A percentile compares a stretch with the other conserved stretches of the same genome.
These are phyloP conservation scores for Hylia prasina DNA, from an alignment of 2,113 vertebrate species.

Conservation along the genomic window DNA sequence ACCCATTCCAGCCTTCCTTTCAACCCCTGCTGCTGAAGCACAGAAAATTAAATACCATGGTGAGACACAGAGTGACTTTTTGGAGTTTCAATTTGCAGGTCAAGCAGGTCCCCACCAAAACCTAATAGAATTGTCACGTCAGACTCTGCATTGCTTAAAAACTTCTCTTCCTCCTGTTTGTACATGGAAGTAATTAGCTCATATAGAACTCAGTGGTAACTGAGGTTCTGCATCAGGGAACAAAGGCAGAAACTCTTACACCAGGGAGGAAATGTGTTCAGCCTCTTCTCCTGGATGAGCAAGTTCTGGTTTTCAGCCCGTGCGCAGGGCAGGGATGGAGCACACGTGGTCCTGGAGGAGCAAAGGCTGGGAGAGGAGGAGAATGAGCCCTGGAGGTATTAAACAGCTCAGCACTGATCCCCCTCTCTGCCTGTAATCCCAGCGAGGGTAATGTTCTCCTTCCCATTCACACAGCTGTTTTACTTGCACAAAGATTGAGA, in stretches of 20 bases:
- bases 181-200: slow-evolving; percentile 35
- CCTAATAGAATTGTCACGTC: slow-evolving; percentile 50
- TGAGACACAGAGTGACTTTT: neutral
- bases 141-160: neutral
- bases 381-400: neutral
- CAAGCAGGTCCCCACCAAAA: slow-evolving; percentile 11
- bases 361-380: neutral
- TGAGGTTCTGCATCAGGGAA: neutral
- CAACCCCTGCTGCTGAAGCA: neutral
- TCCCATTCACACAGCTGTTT: neutral
- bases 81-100: slow-evolving; percentile 50
- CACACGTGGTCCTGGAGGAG: accelerated
- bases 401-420: neutral
- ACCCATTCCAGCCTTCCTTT: neutral
- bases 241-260: neutral
- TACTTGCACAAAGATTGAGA: neutral
- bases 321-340: neutral
- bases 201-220: neutral
- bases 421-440: neutral
- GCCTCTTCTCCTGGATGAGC: neutral
- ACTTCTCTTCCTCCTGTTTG: neutral
- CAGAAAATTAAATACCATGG: neutral
- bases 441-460: accelerated
- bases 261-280: neutral
- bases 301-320: accelerated